Conservation (phyloP, 1,140 invertebrate genomes). For the Drosophila azteca region DNA sequence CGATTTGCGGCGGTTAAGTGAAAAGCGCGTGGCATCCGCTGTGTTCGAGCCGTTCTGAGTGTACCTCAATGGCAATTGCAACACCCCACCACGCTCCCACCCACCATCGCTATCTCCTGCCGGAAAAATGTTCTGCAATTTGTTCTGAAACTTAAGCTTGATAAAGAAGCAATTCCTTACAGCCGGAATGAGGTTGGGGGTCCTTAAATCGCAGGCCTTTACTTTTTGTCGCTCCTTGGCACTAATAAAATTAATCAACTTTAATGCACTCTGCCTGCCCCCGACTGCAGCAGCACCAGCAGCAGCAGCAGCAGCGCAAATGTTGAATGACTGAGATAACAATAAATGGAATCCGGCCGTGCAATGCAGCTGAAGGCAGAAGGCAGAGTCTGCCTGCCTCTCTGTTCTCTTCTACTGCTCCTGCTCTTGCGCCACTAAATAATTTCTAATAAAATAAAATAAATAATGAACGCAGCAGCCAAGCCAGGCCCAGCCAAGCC, state of each 20-base stretch:
- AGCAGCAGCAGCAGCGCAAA: conserved; percentile 27
- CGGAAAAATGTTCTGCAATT: conserved; percentile 31
- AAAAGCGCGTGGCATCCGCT: conserved; percentile 52
- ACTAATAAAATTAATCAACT: conserved; percentile 80
- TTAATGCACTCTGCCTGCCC: conserved; percentile 63
- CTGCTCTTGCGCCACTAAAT: conserved; percentile 64
- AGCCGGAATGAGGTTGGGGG: not conserved
- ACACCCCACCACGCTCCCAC: not conserved
- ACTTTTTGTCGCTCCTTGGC: conserved; percentile 5
- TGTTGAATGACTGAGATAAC: conserved; percentile 77
- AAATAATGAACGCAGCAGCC: conserved; percentile 75
- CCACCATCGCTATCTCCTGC: too few species aligned
- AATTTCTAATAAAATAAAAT: conserved; percentile 83
- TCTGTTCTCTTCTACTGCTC: not conserved
- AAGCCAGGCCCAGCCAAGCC: conserved; percentile 16
- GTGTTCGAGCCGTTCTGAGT: conserved; percentile 59
- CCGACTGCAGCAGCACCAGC: not conserved
- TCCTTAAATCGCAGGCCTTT: conserved; percentile 36
- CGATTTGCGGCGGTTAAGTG: conserved; percentile 73
- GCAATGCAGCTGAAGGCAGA: conserved; percentile 28
- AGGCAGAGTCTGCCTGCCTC: too few species aligned
- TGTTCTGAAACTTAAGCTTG: conserved; percentile 19
- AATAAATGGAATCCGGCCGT: conserved; percentile 73
- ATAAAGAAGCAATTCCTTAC: conserved; percentile 41
- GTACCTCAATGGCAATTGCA: conserved; percentile 45